Conservation (phyloP, 2,888 invertebrate species). For the Malthinus seriepunctatus region DNA sequence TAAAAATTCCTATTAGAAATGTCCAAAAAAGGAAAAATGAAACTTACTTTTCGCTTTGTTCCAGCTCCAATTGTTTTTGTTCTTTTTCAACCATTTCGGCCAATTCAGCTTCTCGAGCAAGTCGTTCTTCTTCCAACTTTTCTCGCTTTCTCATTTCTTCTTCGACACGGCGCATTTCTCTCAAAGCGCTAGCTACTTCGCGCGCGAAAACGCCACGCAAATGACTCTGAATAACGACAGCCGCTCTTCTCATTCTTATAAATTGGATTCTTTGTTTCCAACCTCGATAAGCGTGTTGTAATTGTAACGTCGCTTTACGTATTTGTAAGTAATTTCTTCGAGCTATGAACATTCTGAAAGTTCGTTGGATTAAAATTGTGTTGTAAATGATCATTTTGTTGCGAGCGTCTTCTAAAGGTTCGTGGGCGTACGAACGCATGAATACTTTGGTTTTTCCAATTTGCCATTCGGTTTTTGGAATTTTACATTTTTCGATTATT, state of each 20-base stretch:
- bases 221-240: slow-evolving; percentile 83
- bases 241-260: slow-evolving; percentile 79
- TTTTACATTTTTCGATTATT: slow-evolving; percentile 66
- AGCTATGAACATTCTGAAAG: slow-evolving; percentile 68
- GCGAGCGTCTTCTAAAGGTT: slow-evolving; percentile 80
- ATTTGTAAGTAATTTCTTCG: slow-evolving; percentile 69
- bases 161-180: slow-evolving; percentile 86
- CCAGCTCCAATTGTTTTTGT: slow-evolving; percentile 59
- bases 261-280: slow-evolving; percentile 84
- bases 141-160: slow-evolving; percentile 84
- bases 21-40: not conserved
- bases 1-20: slow-evolving; percentile 49
- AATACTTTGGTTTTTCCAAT: slow-evolving; percentile 87
- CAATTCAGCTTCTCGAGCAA: slow-evolving; percentile 62
- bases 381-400: slow-evolving; percentile 70
- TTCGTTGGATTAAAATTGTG: slow-evolving; percentile 75
- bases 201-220: slow-evolving; percentile 88
- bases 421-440: slow-evolving; percentile 78
- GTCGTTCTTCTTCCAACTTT: slow-evolving; percentile 70
- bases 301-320: slow-evolving; percentile 69
- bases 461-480: slow-evolving; percentile 83
- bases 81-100: slow-evolving; percentile 48
- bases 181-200: slow-evolving; percentile 82
- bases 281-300: slow-evolving; percentile 84
- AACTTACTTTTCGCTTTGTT: slow-evolving; percentile 65